Conservation (phyloP, 1,140 invertebrate species). For the Mizuhopecten yessoensis region DNA sequence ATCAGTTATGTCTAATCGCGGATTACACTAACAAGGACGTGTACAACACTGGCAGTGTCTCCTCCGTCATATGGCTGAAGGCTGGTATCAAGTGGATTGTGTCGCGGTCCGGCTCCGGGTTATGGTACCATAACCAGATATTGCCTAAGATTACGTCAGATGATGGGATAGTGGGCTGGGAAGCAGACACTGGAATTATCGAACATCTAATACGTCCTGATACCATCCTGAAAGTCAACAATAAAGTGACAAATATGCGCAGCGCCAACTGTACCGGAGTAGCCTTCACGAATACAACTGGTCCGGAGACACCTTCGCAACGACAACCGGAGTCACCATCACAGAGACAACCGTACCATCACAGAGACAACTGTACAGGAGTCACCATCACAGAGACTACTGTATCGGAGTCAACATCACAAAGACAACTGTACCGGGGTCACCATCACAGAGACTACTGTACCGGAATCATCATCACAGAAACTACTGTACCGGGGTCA, state of each 20-base stretch:
- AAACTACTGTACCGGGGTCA: too few species aligned
- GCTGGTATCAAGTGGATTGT: constrained; percentile 37
- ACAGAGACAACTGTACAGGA: too few species aligned
- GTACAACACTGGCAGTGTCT: not conserved
- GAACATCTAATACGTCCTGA: not conserved
- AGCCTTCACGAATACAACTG: not conserved
- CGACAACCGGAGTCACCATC: not conserved
- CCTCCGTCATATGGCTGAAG: constrained; percentile 4
- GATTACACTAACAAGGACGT: constrained; percentile 23
- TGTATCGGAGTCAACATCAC: too few species aligned
- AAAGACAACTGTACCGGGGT: too few species aligned
- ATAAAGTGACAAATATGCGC: not conserved
- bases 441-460: too few species aligned
- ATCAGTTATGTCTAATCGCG: constrained; percentile 17
- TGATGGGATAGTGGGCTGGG: constrained; percentile 22
- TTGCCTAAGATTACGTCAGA: constrained; percentile 21
- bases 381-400: too few species aligned
- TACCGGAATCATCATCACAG: too few species aligned
- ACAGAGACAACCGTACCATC: not conserved
- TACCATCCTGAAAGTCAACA: not conserved
- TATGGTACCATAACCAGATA: constrained; percentile 7
- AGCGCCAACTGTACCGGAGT: not conserved
- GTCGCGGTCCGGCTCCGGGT: constrained; percentile 27
- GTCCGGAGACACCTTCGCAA: not conserved
- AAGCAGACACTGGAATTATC: constrained; percentile 4